These are phyloP conservation scores for Tautogolabrus adspersus DNA, from an alignment of 2,113 vertebrate species.

Conservation along the genomic window DNA sequence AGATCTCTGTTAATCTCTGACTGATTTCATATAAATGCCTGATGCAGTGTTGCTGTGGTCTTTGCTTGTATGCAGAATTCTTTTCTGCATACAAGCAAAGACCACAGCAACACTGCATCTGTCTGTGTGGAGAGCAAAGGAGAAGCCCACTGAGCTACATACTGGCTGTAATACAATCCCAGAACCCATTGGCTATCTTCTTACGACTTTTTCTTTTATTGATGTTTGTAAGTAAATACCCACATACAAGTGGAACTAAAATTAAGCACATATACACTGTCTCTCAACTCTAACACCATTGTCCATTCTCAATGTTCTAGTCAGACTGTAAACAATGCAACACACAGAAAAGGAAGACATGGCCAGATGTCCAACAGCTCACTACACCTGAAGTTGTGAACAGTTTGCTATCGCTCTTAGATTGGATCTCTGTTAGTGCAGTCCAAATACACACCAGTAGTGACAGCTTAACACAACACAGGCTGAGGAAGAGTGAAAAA, in stretches of 20 bases:
- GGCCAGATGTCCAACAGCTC: not conserved
- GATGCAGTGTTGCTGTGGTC: no score
- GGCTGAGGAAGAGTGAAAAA: not conserved
- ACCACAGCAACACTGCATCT: no score
- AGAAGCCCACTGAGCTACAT: not conserved
- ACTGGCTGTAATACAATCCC: not conserved
- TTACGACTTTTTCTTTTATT: no score
- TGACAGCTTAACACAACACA: no score
- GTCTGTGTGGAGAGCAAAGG: no score
- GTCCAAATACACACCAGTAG: no score
- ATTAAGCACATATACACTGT: not conserved
- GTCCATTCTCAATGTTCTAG: not conserved
- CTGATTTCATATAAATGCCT: no score
- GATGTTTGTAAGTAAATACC: not conserved
- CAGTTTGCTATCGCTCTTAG: no score
- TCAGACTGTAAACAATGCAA: not conserved
- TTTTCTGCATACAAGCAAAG: no score
- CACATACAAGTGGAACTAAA: not conserved
- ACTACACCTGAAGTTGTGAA: not conserved
- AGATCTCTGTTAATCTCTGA: no score
- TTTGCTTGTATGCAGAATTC: no score
- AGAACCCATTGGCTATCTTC: not conserved
- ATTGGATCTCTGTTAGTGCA: not conserved
- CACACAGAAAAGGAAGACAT: not conserved
- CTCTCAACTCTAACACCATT: not conserved